Conservation (phyloP, 2,113 vertebrate species). For the Melanostigma gelatinosum region DNA sequence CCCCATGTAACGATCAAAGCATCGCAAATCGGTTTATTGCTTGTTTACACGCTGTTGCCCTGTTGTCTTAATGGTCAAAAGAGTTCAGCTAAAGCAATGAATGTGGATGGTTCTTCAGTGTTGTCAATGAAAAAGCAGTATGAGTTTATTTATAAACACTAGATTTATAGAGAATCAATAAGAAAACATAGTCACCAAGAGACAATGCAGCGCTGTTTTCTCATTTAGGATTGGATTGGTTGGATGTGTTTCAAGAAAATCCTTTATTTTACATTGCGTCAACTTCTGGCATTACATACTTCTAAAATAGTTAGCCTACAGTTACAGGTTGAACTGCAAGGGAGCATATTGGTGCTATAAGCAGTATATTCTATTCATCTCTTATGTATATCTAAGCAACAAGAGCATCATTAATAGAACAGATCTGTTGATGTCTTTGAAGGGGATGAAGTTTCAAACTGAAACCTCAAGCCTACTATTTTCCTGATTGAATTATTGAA, state of each 20-base stretch:
- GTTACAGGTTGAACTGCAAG: not conserved
- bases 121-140: slow-evolving; percentile 23
- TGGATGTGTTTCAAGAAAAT: not conserved
- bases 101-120: not conserved
- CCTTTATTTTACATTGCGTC: slow-evolving; percentile 1
- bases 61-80: slow-evolving; percentile 42
- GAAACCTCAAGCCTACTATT: slow-evolving; percentile 30
- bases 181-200: not conserved
- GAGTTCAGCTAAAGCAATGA: not conserved
- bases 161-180: slow-evolving; percentile 19
- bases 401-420: slow-evolving; percentile 49
- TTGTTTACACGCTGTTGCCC: slow-evolving; percentile 52
- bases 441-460: slow-evolving; percentile 25
- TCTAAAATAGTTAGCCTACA: not conserved
- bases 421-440: slow-evolving; percentile 44
- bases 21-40: slow-evolving; percentile 54
- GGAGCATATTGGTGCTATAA: not conserved
- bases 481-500: slow-evolving; percentile 66
- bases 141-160: slow-evolving; percentile 10
- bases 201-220: not conserved
- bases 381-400: slow-evolving; percentile 17
- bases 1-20: slow-evolving; percentile 44
- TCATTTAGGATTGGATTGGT: not conserved
- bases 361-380: not conserved
- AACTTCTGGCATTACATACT: not conserved